Base-by-base conservation (phyloP, 1,140 invertebrate species). In the Zaprionus davidi region DNA sequence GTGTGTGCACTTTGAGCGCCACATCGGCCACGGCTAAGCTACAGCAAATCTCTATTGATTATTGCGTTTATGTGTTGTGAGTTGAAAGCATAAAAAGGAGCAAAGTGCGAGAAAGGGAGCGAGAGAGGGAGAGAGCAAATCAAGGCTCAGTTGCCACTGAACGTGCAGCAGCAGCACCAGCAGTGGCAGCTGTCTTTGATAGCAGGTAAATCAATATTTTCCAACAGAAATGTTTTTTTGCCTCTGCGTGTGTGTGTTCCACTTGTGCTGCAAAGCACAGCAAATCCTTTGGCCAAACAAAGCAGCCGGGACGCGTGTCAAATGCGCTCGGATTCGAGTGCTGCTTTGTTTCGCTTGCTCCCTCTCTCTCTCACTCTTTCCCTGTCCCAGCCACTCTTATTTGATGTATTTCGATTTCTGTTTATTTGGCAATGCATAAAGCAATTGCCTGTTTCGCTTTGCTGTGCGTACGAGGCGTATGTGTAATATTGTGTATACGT, bases 121-220 rank as follows among this genome's bases (percentile, higher is more conserved):
- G 36, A 12, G 31, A 17, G 20, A 17, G 49, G 22, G 51, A 5
- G 24, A 34, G 31, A 11, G n/a, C 41, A n/a, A 46, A 46, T 53
- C 71, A 26, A 62, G 22, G 38, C 58, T 44, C 58, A 24, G 58
- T 28, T 38, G 58, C 31, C 36, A 34, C 34, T 24, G 34, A 70
- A 65, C 56, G 73, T 71, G 82, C 65, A 46, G 41, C 41, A 46
- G 41, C 41, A 46, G 53, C 55, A 55, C 78, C 81, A 31, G 28
- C 28, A 44, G 53, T 38, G 49, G 81, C 81, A 86, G 82, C 76
- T 88, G 84, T 68, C 85, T 81, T 84, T 90, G 85, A 81, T 90
- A 70, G 85, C 85, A 85, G 85, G 85, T 88, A 90, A 88, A 88
- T 88, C 85, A 88, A 88, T 88, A 88, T 82, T 84, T 90, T 90